phyloP scores from a whole-genome alignment of 2,797 vertebrate species.

The Lepus oiostolus region DNA sequence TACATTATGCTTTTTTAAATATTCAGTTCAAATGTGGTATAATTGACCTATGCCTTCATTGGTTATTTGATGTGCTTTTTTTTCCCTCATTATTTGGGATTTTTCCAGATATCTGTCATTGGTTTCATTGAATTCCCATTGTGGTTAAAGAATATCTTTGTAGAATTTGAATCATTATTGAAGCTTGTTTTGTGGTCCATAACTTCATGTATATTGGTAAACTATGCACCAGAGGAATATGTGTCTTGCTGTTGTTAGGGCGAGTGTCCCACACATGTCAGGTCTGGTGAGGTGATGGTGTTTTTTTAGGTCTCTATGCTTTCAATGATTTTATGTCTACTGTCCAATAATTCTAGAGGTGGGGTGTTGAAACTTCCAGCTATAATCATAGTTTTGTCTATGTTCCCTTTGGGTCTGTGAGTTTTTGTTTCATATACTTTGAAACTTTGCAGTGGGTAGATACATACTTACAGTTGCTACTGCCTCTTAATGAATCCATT shows the following conservation, averaged over 20 bases:
- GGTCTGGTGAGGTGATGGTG: background rate
- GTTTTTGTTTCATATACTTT: background rate
- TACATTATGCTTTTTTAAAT: background rate
- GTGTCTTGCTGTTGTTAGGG: background rate
- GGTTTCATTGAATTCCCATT: background rate
- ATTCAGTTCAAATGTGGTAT: background rate
- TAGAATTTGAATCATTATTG: background rate
- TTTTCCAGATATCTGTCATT: background rate
- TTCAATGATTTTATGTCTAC: slow-evolving; percentile 32
- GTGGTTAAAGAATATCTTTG: background rate
- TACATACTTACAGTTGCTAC: background rate
- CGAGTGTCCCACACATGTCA: background rate
- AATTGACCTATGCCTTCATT: background rate
- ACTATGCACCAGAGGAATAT: background rate
- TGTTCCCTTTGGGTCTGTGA: background rate
- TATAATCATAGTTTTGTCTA: background rate
- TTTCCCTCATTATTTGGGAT: background rate
- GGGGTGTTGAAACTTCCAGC: background rate
- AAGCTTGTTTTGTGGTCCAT: slow-evolving; percentile 8
- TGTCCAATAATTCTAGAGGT: slow-evolving; percentile 9
- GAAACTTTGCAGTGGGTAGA: background rate
- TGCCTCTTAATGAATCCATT: background rate
- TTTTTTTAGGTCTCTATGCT: background rate
- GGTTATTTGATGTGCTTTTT: background rate
- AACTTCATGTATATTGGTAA: background rate